phyloP scores from a whole-genome alignment of 2,797 vertebrate genomes.

The Anomalospiza imberbis region DNA sequence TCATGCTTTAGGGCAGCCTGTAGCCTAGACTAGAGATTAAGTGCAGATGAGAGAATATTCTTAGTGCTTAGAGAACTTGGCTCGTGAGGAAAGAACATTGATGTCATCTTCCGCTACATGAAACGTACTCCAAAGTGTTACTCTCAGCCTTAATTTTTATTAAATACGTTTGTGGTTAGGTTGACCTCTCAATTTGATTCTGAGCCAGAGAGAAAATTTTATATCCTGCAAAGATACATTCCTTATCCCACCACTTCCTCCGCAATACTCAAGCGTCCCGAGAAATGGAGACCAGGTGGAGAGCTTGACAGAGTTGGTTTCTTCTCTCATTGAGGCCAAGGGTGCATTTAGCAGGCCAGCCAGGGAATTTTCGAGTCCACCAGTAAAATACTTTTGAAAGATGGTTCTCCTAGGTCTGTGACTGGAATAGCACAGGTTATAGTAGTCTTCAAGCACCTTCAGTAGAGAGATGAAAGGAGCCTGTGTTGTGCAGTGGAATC shows the following conservation, averaged over 20 bases:
- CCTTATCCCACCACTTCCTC: conserved; percentile 28
- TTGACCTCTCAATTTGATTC: conserved; percentile 33
- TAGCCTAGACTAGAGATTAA: not conserved
- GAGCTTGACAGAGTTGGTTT: not conserved
- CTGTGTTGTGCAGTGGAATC: not conserved
- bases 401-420: not conserved
- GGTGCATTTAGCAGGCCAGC: not conserved
- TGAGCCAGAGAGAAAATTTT: conserved; percentile 19
- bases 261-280: not conserved
- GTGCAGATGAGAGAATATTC: not conserved
- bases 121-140: conserved; percentile 7
- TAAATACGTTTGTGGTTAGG: not conserved
- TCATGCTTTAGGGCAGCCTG: not conserved
- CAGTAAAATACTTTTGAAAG: not conserved
- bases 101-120: not conserved
- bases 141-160: conserved; percentile 13
- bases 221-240: conserved; percentile 4
- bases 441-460: not conserved
- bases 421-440: not conserved
- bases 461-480: not conserved
- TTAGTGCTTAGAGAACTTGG: not conserved
- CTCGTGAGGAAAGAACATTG: not conserved
- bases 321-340: not conserved
- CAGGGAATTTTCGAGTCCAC: not conserved
- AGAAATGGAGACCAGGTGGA: conserved; percentile 41